phyloP scores from a whole-genome alignment of 37 sponge, comb jelly and placozoan genomes.

The Dysidea cf. avara region DNA sequence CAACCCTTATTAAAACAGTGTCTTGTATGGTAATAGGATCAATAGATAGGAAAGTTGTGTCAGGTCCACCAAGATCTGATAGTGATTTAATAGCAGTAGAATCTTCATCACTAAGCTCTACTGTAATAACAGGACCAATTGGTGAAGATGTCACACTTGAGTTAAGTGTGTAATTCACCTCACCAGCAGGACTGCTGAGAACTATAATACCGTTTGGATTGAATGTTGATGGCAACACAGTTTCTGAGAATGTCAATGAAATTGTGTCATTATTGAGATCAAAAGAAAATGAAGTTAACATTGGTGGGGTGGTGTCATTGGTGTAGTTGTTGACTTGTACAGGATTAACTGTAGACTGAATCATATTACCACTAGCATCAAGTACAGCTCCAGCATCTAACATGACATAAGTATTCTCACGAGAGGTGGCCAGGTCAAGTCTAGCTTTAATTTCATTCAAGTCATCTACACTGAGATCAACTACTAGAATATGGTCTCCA shows the following conservation, averaged over 20 bases:
- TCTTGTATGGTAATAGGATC: conserved; percentile 25
- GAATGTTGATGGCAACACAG: conserved; percentile 65
- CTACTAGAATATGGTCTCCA: conserved; percentile 55
- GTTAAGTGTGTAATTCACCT: conserved; percentile 28
- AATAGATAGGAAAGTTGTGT: conserved; percentile 36
- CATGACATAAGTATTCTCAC: conserved; percentile 61
- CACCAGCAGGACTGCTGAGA: conserved; percentile 1
- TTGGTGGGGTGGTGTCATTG: conserved; percentile 57
- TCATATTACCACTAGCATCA: conserved; percentile 50
- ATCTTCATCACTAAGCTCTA: conserved; percentile 57
- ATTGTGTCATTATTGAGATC: conserved; percentile 69
- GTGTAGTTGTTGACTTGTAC: conserved; percentile 51
- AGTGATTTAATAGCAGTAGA: conserved; percentile 56
- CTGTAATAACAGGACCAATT: conserved; percentile 32
- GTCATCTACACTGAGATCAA: conserved; percentile 63
- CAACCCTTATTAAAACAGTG: conserved; percentile 18
- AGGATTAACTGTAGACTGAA: conserved; percentile 34
- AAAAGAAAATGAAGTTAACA: conserved; percentile 45
- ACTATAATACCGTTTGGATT: conserved; percentile 59
- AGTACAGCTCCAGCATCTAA: conserved; percentile 49
- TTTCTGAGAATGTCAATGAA: conserved; percentile 78
- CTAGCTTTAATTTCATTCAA: conserved; percentile 68
- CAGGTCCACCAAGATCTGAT: conserved; percentile 44
- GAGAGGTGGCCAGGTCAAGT: conserved; percentile 53
- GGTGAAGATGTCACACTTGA: conserved; percentile 14